Evolutionary conservation across 37 sponge, comb jelly and placozoan species (phyloP).

Genomic region (Petrosia ficiformis): DNA sequence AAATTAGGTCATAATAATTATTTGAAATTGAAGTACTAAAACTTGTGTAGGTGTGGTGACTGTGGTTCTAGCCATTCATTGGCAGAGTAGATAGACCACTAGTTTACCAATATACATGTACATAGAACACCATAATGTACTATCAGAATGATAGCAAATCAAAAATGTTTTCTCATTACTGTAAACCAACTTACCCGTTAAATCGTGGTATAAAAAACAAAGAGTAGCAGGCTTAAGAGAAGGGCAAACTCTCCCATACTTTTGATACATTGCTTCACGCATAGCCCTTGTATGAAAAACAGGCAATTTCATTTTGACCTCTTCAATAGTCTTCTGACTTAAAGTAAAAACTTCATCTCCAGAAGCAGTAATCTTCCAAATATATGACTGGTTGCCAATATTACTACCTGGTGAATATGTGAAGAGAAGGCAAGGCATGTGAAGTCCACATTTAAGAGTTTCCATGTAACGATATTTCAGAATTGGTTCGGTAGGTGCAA

Average conservation of each 20-base stretch:
- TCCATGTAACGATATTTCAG: constrained; percentile 11
- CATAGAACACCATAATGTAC: no score
- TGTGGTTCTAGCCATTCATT: no score
- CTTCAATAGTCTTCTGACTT: constrained; percentile 32
- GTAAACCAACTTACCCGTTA: no score
- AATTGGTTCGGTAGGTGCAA: constrained; percentile 12
- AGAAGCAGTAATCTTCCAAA: constrained; percentile 35
- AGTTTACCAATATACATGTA: no score
- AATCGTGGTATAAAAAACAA: not conserved
- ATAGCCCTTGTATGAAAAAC: constrained; percentile 6
- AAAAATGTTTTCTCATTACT: no score
- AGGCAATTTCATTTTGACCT: not conserved
- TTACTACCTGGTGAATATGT: constrained; percentile 47
- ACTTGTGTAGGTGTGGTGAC: no score
- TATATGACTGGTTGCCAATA: constrained; percentile 44
- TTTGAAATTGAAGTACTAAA: no score
- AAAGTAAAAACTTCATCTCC: not conserved
- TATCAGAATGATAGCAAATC: no score
- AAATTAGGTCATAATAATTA: no score
- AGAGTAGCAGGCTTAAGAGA: not conserved
- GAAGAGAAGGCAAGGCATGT: not conserved
- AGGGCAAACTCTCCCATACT: not conserved
- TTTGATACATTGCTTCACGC: not conserved
- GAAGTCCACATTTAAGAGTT: constrained; percentile 3
- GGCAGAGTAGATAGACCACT: no score